These are phyloP conservation scores for Zaprionus taronus DNA, from an alignment of 1,140 invertebrate species.

Conservation along the genomic window DNA sequence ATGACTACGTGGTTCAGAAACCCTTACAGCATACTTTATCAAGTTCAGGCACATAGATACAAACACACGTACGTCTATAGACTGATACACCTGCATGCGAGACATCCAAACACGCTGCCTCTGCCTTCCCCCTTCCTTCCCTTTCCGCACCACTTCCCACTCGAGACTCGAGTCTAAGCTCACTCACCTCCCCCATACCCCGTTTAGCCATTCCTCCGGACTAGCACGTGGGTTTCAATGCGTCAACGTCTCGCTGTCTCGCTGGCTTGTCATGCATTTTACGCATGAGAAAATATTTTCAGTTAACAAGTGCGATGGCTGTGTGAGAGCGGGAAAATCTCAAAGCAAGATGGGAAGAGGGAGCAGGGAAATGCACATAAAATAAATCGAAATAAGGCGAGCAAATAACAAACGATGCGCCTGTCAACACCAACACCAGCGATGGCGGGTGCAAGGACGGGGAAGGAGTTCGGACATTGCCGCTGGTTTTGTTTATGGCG, in stretches of 20 bases:
- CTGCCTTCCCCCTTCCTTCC: not conserved
- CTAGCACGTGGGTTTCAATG: conserved; percentile 34
- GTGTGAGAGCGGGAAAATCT: conserved; percentile 1
- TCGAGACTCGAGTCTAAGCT: conserved; percentile 1
- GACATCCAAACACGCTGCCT: conserved; percentile 12
- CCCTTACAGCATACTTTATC: conserved; percentile 30
- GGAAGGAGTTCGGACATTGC: conserved; percentile 16
- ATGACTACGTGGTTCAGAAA: conserved; percentile 4
- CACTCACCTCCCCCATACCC: not conserved
- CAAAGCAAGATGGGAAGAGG: conserved; percentile 48
- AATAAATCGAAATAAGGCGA: conserved; percentile 77
- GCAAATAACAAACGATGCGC: conserved; percentile 69
- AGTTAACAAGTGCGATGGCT: conserved; percentile 66
- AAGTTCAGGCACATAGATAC: conserved; percentile 33
- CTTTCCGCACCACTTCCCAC: not conserved
- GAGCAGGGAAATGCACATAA: conserved; percentile 66
- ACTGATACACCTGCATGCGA: conserved; percentile 36
- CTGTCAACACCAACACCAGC: conserved; percentile 49
- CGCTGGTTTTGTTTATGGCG: conserved; percentile 71
- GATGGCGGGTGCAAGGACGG: conserved; percentile 1
- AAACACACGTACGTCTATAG: conserved; percentile 19
- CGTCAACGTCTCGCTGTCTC: conserved; percentile 64
- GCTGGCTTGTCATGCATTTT: conserved; percentile 75
- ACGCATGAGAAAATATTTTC: conserved; percentile 82
- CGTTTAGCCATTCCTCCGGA: not conserved